Percentiles rank a stretch among this genome's conserved stretches.
These are phyloP conservation scores for Acanthosepion pharaonis DNA, from an alignment of 2,888 invertebrate species.

Conservation along the genomic window DNA sequence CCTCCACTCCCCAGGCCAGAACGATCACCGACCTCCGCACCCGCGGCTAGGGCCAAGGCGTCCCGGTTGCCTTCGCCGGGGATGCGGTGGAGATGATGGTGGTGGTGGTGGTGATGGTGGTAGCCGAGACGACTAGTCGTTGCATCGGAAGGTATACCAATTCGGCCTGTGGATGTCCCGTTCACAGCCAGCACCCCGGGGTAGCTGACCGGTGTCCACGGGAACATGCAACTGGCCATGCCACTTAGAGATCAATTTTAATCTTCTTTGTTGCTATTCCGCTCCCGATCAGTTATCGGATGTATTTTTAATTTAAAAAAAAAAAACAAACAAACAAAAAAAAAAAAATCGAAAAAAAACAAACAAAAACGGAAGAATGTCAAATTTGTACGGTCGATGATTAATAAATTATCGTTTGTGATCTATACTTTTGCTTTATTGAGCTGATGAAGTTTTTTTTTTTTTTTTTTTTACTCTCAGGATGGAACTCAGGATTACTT, in stretches of 20 bases:
- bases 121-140: constrained; percentile 8
- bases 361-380: not conserved
- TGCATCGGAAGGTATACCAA: not conserved
- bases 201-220: not conserved
- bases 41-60: constrained; percentile 22
- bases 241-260: not conserved
- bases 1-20: constrained; percentile 9
- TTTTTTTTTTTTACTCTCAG: not conserved
- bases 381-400: not conserved
- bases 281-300: not conserved
- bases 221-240: not conserved
- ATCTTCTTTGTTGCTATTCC: not conserved
- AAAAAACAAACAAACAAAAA: too few species aligned
- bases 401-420: not conserved
- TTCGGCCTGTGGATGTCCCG: constrained; percentile 22
- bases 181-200: not conserved
- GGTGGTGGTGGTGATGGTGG: constrained; percentile 33
- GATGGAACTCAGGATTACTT: too few species aligned
- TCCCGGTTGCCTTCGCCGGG: not conserved
- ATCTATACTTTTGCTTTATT: not conserved
- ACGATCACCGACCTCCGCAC: constrained; percentile 8
- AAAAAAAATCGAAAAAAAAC: too few species aligned
- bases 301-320: not conserved
- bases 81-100: constrained; percentile 22
- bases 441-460: not conserved